phyloP scores from a whole-genome alignment of 2,797 vertebrate genomes.

The Notamacropus eugenii region DNA sequence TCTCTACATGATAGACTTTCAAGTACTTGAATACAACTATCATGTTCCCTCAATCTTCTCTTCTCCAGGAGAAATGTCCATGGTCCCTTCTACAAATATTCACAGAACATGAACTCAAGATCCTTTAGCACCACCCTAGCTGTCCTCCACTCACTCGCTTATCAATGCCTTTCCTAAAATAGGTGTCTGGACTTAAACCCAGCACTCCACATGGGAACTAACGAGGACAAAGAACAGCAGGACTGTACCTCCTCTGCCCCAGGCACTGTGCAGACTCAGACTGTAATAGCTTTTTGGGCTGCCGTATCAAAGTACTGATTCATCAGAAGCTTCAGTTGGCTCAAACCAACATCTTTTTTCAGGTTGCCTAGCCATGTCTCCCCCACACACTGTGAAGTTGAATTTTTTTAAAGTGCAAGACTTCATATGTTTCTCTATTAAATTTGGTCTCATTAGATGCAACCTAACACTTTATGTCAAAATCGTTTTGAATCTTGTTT shows the following conservation, averaged over 20 bases:
- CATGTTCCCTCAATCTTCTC: neutral
- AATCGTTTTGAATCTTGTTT: neutral
- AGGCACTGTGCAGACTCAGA: neutral
- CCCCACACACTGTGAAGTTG: neutral
- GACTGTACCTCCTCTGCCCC: neutral
- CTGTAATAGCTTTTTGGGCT: neutral
- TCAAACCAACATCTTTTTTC: neutral
- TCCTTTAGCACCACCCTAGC: neutral
- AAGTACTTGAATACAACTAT: neutral
- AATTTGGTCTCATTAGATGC: neutral
- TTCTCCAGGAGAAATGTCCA: neutral
- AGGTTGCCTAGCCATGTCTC: neutral
- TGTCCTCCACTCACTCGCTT: neutral
- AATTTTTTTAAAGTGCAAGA: neutral
- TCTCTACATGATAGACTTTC: neutral
- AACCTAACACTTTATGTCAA: neutral
- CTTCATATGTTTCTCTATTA: neutral
- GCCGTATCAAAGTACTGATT: neutral
- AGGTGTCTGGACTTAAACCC: neutral
- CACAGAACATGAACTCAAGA: neutral
- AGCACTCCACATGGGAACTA: neutral
- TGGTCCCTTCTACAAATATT: neutral
- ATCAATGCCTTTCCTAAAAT: neutral
- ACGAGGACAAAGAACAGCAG: neutral
- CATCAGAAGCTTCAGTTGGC: neutral